phyloP scores from a whole-genome alignment of 2,888 invertebrate species.

The Gortyna flavago region DNA sequence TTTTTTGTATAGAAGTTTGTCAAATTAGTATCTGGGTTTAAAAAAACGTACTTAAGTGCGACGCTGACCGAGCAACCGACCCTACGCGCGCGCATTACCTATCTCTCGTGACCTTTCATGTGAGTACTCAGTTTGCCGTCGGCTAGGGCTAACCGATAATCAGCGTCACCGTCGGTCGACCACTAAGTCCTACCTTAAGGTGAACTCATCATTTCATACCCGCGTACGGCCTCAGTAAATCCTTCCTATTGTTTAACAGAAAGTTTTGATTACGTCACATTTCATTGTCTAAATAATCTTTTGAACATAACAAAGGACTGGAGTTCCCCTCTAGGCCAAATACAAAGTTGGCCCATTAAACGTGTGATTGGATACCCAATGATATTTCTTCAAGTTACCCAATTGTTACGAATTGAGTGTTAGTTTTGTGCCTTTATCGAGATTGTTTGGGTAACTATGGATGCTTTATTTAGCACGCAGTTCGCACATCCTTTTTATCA shows the following conservation, averaged over 20 bases:
- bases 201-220: slow-evolving; percentile 6
- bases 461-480: slow-evolving; percentile 43
- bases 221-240: slow-evolving; percentile 38
- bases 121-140: not conserved
- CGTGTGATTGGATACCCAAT: slow-evolving; percentile 67
- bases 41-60: no score
- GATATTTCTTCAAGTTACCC: slow-evolving; percentile 67
- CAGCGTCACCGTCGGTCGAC: not conserved
- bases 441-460: slow-evolving; percentile 42
- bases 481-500: slow-evolving; percentile 41
- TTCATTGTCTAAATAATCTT: slow-evolving; percentile 64
- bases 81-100: no score
- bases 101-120: no score
- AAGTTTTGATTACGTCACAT: slow-evolving; percentile 61
- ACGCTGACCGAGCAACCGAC: no score
- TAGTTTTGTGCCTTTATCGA: slow-evolving; percentile 57
- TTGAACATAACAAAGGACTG: slow-evolving; percentile 63
- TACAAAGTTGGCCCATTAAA: slow-evolving; percentile 66
- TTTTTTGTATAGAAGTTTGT: no score
- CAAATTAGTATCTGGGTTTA: no score
- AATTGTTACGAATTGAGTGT: slow-evolving; percentile 67
- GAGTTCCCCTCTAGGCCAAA: slow-evolving; percentile 57
- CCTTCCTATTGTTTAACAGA: slow-evolving; percentile 57
- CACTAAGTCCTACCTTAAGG: not conserved
- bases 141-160: not conserved